Evolutionary conservation across 1,140 invertebrate species (phyloP), one percentile per base, ranked within the genome.

Genomic region (Trichonephila clavata): DNA sequence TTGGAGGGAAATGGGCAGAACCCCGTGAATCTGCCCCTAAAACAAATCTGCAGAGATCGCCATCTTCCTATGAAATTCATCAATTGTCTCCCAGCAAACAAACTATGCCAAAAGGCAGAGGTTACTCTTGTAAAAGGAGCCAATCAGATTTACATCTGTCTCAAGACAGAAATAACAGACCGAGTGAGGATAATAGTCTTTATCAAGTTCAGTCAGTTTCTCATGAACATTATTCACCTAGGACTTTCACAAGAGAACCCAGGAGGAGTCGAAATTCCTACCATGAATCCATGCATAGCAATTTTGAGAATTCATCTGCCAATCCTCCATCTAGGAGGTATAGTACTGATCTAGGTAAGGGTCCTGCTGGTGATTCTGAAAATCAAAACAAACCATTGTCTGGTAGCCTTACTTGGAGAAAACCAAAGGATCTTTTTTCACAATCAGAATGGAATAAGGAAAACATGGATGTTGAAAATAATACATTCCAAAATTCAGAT

Each of bases 381-480:
- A 89, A 63, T 84, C 86, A 93, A 83, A 83, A 20, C 20, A 93
- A 87, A 6, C 27, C 63, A 68, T 21, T 93, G 20, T 93, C 93
- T 27, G 93, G 93, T 18, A 93, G 92, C 65, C 71, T 80, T n/a
- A 93, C 93, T 10, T 93, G 93, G 92, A 81, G 80, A 18, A 93
- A 93, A 39, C 93, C 93, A 65, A 93, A 93, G 77, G 93, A 93
- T 71, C 71, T 93, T n/a, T 93, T 93, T 89, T 89, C 93, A 10
- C 86, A 39, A 39, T 89, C 93, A 87, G 93, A 93, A 60, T 93
- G 86, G 86, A 89, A 89, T 32, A 86, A 89, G 60, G 96, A 96
- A n/a, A 97, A 97, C 94, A 24, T 83, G 7, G 87, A 92, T 63
- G 60, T 63, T 63, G 89, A 92, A 81, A 83, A 59, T 27, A 87